A percentile compares a stretch with the other conserved stretches of the same genome.
phyloP scores from a whole-genome alignment of 2,113 vertebrate genomes.

The Cyrtonyx montezumae region DNA sequence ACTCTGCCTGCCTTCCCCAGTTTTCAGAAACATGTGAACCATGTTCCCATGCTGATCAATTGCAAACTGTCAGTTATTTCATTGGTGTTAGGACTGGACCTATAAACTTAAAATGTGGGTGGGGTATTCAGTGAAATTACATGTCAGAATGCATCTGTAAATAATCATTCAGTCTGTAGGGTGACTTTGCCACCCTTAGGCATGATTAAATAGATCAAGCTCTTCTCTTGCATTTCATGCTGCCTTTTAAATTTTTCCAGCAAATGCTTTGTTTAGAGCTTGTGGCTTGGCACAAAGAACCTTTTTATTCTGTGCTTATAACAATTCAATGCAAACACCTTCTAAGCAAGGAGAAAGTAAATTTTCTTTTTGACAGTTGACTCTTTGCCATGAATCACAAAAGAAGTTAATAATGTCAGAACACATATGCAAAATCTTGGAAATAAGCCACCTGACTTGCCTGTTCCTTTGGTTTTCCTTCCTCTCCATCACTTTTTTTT shows the following conservation, averaged over 20 bases:
- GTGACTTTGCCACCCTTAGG: not conserved
- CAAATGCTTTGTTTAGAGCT: not conserved
- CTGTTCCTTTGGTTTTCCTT: not conserved
- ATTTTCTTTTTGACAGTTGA: not conserved
- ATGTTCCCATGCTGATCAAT: not conserved
- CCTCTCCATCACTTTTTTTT: not conserved
- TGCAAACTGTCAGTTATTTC: not conserved
- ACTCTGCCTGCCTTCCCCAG: not conserved
- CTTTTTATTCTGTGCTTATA: not conserved
- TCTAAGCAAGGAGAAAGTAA: not conserved
- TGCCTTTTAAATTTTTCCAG: not conserved
- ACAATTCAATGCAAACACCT: not conserved
- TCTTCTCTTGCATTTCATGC: not conserved
- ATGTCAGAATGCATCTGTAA: conserved; percentile 31
- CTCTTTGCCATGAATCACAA: not conserved
- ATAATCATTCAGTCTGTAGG: not conserved
- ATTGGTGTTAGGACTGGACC: not conserved
- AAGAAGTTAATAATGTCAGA: not conserved
- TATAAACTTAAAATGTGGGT: not conserved
- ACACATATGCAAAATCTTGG: not conserved
- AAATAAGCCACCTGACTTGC: not conserved
- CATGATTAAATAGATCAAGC: conserved; percentile 5
- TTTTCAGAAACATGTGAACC: not conserved
- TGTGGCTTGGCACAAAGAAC: not conserved
- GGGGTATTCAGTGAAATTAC: conserved; percentile 28